These are phyloP conservation scores for Pseudolycoriella hygida DNA, from an alignment of 2,888 invertebrate species.

Conservation along the genomic window DNA sequence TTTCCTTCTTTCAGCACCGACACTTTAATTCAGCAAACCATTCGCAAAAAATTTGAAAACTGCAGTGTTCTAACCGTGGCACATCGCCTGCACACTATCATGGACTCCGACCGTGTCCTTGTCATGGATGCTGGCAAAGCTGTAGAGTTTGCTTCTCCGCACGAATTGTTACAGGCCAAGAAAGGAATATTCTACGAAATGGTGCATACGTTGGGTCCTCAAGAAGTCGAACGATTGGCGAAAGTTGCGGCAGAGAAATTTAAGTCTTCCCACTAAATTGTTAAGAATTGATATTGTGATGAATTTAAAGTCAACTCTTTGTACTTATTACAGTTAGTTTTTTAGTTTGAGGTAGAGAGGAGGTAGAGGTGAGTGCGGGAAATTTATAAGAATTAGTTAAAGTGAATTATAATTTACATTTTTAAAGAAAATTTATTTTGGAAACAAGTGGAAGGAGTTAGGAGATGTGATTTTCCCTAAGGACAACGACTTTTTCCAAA, in stretches of 20 bases:
- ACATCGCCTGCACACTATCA: slow-evolving; percentile 74
- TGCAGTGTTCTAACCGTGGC: slow-evolving; percentile 77
- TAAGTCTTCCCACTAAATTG: slow-evolving; percentile 6
- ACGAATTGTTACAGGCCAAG: slow-evolving; percentile 36
- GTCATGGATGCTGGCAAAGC: slow-evolving; percentile 61
- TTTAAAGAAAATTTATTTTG: too few species aligned
- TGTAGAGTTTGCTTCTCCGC: slow-evolving; percentile 46
- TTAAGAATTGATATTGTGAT: too few species aligned
- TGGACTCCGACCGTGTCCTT: slow-evolving; percentile 69
- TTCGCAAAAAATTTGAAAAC: slow-evolving; percentile 48
- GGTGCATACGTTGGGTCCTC: slow-evolving; percentile 40
- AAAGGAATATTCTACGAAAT: slow-evolving; percentile 41
- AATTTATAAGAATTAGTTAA: too few species aligned
- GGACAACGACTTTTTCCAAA: too few species aligned
- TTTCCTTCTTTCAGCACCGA: slow-evolving; percentile 35
- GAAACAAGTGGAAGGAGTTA: too few species aligned
- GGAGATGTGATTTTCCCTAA: too few species aligned
- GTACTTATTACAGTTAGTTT: too few species aligned
- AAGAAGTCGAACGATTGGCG: slow-evolving; percentile 12
- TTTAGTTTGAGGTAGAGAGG: too few species aligned
- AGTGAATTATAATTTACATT: too few species aligned
- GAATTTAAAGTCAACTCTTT: too few species aligned
- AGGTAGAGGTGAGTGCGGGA: too few species aligned
- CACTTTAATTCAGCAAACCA: slow-evolving; percentile 58
- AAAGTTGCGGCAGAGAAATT: slow-evolving; percentile 11